phyloP scores from a whole-genome alignment of 2,888 invertebrate species.

The Volucella inanis region DNA sequence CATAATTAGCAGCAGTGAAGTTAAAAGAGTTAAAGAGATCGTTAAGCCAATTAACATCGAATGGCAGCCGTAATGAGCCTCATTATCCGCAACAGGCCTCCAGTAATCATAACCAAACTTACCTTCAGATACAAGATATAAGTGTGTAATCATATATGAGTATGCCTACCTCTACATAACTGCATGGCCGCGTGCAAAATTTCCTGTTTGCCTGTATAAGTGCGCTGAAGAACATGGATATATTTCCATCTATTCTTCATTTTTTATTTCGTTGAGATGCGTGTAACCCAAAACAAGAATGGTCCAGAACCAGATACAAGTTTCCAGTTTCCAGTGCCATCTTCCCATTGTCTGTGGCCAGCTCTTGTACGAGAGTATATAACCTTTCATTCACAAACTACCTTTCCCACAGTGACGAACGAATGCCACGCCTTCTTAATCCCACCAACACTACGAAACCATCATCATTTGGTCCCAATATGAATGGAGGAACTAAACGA shows the following conservation, averaged over 20 bases:
- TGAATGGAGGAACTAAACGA: conserved; percentile 72
- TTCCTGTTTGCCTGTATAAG: conserved; percentile 6
- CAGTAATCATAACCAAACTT: not conserved
- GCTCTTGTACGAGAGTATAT: conserved; percentile 4
- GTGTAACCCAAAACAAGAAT: conserved; percentile 54
- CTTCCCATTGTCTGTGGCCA: not conserved
- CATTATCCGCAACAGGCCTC: conserved; percentile 58
- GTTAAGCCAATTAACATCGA: conserved; percentile 72
- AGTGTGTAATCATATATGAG: no score
- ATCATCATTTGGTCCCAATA: conserved; percentile 30
- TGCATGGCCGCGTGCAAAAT: conserved; percentile 60
- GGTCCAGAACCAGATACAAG: conserved; percentile 53
- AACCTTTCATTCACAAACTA: conserved; percentile 67
- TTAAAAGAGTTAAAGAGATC: conserved; percentile 54
- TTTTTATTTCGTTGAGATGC: no score
- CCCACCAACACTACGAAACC: conserved; percentile 37
- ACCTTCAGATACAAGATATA: conserved; percentile 21
- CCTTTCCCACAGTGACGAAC: conserved; percentile 19
- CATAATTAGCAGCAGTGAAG: conserved; percentile 22
- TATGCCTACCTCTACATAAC: no score
- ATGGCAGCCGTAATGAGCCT: conserved; percentile 69
- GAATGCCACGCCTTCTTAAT: conserved; percentile 59
- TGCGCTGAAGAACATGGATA: conserved; percentile 15
- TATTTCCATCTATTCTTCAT: no score
- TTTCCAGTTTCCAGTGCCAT: conserved; percentile 18